Evolutionary conservation across 2,797 vertebrate genomes (phyloP), one percentile per base, ranked within the genome.

Genomic region (Lates japonicus): DNA sequence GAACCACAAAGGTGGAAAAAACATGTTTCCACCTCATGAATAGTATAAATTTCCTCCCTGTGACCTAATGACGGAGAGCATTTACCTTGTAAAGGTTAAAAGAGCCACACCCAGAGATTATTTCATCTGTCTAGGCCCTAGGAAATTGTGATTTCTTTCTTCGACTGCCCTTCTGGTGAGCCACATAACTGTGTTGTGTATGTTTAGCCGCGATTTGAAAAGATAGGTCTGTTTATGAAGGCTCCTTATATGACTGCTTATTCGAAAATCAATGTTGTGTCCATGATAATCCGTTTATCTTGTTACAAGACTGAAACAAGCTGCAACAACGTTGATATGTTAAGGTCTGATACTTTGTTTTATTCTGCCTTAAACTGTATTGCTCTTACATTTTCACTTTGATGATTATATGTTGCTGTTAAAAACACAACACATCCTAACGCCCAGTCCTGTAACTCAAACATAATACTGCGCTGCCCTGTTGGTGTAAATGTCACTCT

Each of bases 131-230:
- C 68, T 33, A 64, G 37, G 58, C 49, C 73, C 66, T 11, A 3
- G 37, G 51, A 67, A 54, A 46, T 20, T 29, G 6, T 25, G 55
- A 66, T 84, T 74, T 42, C 60, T 74, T 41, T 78, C 41, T 17
- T 57, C n/a, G 61, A 35, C 78, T 82, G 90, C 92, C 94, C 92
- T n/a, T 83, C 94, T 94, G 80, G 67, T 94, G 93, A 81, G 46
- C 13, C 20, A 54, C 72, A 5, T 17, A 11, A 1, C 22, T 61
- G 58, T 59, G 37, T 60, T 20, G 17, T 68, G 46, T 74, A 67
- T 78, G 48, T 76, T 37, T 12, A 49, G 55, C 44, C 64, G 64
- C 61, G 69, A 81, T 80, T 85, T 58, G 12, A 39, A 79, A 46
- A 41, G 7, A 70, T n/a, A 29, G 3, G 1, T 11, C 0, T 65